Evolutionary conservation across 2,888 invertebrate genomes (phyloP).

Genomic region (Drosophila cognata): DNA sequence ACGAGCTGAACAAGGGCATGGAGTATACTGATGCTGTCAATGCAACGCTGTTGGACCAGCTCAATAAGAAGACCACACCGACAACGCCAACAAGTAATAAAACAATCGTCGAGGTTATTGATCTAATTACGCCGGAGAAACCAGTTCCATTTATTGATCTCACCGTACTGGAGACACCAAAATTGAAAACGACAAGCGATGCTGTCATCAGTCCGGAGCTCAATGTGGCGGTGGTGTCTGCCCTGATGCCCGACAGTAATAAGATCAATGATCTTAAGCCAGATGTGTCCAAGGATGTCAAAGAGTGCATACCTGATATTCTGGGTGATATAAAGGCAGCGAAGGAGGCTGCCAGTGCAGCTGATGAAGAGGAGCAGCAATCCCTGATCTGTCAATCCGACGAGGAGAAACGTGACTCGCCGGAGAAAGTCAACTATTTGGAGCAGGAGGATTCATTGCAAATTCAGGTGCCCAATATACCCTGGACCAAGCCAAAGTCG

Average conservation of each 20-base stretch:
- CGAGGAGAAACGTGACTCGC: constrained; percentile 82
- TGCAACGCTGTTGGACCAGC: constrained; percentile 81
- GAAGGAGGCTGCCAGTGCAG: constrained; percentile 38
- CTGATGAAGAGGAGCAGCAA: constrained; percentile 65
- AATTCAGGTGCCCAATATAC: constrained; percentile 87
- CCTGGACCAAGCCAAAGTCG: constrained; percentile 86
- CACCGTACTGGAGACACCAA: constrained; percentile 76
- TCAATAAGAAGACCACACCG: constrained; percentile 71
- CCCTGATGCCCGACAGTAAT: constrained; percentile 70
- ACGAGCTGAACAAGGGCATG: constrained; percentile 84
- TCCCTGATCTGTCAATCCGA: constrained; percentile 73
- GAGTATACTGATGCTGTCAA: constrained; percentile 84
- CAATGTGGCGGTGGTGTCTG: constrained; percentile 51
- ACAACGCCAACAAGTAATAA: constrained; percentile 78
- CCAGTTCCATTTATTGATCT: constrained; percentile 80
- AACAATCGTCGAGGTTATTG: constrained; percentile 83
- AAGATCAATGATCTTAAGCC: constrained; percentile 82
- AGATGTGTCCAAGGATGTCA: constrained; percentile 83
- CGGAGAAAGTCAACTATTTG: constrained; percentile 73
- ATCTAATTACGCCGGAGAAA: constrained; percentile 84
- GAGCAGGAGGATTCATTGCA: constrained; percentile 84
- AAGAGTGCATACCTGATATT: constrained; percentile 83
- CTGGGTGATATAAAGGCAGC: constrained; percentile 77
- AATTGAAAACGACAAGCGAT: constrained; percentile 71
- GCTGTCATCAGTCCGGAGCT: constrained; percentile 65